A percentile compares a stretch with the other conserved stretches of the same genome.
These are phyloP conservation scores for Darevskia mixta DNA, from an alignment of 2,797 vertebrate species.

Conservation along the genomic window DNA sequence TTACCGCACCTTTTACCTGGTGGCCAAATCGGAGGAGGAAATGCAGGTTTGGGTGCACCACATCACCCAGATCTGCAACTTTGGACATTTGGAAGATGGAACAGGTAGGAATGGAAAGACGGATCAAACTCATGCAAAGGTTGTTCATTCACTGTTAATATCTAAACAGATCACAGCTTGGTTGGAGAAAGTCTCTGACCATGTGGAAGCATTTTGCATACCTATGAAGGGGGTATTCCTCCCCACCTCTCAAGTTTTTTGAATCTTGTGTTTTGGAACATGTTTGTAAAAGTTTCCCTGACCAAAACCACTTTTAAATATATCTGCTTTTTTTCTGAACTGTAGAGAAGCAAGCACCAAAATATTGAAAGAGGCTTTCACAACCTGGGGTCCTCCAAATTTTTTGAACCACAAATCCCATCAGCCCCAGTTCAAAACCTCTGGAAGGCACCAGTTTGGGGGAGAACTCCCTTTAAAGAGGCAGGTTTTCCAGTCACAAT, in stretches of 20 bases:
- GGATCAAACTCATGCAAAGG: neutral
- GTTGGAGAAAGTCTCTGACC: neutral
- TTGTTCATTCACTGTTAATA: neutral
- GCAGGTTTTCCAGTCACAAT: constrained; percentile 52
- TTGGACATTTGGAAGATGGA: constrained; percentile 85
- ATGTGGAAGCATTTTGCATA: neutral
- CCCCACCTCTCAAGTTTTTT: no score
- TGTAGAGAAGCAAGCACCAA: neutral
- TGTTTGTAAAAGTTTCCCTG: no score
- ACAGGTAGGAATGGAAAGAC: constrained; percentile 79
- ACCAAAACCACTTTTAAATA: no score
- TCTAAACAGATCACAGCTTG: no score
- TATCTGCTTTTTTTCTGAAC: no score
- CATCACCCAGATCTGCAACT: constrained; percentile 94
- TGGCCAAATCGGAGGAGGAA: constrained; percentile 96
- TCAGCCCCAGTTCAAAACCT: neutral
- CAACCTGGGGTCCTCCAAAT: neutral
- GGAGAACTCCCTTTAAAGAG: constrained; percentile 31
- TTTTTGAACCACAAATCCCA: neutral
- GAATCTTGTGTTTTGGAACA: no score
- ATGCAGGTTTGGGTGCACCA: constrained; percentile 95
- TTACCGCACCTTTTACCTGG: constrained; percentile 93
- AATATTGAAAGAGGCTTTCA: neutral
- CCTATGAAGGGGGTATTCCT: neutral
- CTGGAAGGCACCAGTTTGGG: neutral